Base-by-base conservation (phyloP, 2,888 invertebrate species). In the Eristalis arbustorum region DNA sequence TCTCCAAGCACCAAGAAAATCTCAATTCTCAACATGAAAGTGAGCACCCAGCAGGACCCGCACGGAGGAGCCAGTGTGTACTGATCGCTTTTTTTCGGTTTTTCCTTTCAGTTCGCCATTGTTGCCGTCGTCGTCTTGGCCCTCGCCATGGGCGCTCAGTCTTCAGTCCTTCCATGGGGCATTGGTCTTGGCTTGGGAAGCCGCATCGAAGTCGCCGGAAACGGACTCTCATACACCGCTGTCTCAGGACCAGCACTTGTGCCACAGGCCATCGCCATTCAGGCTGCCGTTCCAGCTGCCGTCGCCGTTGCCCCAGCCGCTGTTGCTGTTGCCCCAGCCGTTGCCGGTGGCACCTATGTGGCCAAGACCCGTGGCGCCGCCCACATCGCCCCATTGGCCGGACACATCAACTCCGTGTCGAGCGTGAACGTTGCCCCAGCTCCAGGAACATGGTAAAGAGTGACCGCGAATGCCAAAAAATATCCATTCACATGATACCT, bases 291-390 rank as follows among this genome's bases (percentile, higher is more conserved):
- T 40, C 75, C 75, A 69, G 64, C 75, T 68, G 83, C 74, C 56
- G 71, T 79, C 31, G 76, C 82, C 40, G 84, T 74, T 69, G 73
- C 74, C 13, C 78, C 83, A 64, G 80, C 71, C 18, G 84, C 85
- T 62, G 77, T 77, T 42, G 85, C 82, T 62, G 81, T 85, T 59
- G 82, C 77, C 28, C 82, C 82, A 74, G 85, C 62, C 42, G 74
- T 78, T 62, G 74, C 77, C 37, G 91, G 91, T 66, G 92, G 92
- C 88, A 90, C 90, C 59, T 92, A 92, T 85, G 91, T 92, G 8
- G 92, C 92, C 81, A 90, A 92, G 89, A 92, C 92, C 56, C 92
- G 92, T 89, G 92, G 92, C 82, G 92, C 92, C 84, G 89, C 92
- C 22, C 92, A 92, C 84, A 91, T 91, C 77, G 92, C 92, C 73